Evolutionary conservation across 1,140 invertebrate genomes (phyloP).

Genomic region (Drosophila malerkotliana): DNA sequence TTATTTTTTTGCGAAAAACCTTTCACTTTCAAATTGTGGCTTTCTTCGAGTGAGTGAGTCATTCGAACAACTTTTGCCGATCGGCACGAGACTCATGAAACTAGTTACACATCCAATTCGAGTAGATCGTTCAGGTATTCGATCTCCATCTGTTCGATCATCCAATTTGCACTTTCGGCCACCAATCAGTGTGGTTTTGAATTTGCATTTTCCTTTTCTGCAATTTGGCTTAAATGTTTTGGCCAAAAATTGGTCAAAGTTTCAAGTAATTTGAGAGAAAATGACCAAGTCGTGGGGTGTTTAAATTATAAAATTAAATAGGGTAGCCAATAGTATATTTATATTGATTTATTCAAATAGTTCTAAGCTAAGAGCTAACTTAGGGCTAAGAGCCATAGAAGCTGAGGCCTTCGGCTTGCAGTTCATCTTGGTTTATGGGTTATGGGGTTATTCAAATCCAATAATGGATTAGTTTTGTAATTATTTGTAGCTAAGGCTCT

Average conservation of each 20-base stretch:
- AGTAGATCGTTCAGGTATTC: conserved; percentile 8
- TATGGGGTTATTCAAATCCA: not conserved
- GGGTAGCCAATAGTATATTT: too few species aligned
- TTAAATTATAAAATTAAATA: not conserved
- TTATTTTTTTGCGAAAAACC: conserved; percentile 22
- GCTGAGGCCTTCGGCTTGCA: too few species aligned
- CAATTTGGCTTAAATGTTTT: conserved; percentile 13
- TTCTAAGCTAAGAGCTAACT: too few species aligned
- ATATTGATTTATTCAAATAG: too few species aligned
- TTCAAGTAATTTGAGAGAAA: not conserved
- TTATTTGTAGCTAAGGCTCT: conserved; percentile 1
- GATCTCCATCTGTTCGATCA: conserved; percentile 4
- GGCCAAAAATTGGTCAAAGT: conserved; percentile 2
- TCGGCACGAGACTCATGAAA: conserved; percentile 40
- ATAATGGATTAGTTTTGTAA: conserved; percentile 18
- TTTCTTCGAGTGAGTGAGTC: conserved; percentile 34
- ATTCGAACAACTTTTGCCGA: conserved; percentile 21
- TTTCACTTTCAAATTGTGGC: conserved; percentile 41
- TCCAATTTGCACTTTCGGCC: conserved; percentile 49
- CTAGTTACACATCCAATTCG: conserved; percentile 16
- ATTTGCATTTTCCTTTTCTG: conserved; percentile 12
- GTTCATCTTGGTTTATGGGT: too few species aligned
- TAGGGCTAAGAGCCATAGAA: too few species aligned
- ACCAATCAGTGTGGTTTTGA: conserved; percentile 25
- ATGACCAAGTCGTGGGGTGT: not conserved